Evolutionary conservation across 2,888 invertebrate species (phyloP), one percentile per base, ranked within the genome.

Genomic region (Rhimphoctona megacephalus): DNA sequence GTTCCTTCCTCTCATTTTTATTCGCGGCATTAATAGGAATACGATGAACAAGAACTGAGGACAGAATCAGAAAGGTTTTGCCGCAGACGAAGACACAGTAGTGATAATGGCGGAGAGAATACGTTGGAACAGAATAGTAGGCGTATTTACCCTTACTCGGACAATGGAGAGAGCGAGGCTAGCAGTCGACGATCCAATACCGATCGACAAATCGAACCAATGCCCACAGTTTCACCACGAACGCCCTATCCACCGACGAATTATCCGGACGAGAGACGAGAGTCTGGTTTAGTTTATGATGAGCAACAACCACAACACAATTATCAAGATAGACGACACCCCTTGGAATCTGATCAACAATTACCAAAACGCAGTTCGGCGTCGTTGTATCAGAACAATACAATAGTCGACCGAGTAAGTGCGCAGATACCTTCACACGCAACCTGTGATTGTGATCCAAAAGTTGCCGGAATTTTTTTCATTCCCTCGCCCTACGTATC

Each of bases 161-260:
- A 92, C 64, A 92, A 93, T 74, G 93, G 92, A 46, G 93, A 94
- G 64, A 90, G 80, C 89, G 91, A 90, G 81, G 87, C 81, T 89
- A 89, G 74, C 69, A 89, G 8, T 90, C 88, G 83, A 78, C 89
- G 83, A 89, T 89, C 84, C 52, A 78, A 46, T n/a, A 57, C 52
- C 1, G 77, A 91, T 88, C 69, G 89, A 85, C 82, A 88, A 86
- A 57, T 70, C 73, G 73, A 85, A 89, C 61, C 92, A 88, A 78
- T 90, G 90, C 69, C 89, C 57, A 81, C 90, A 25, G 87, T 90
- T 17, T 91, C 93, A 7, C 93, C 93, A 17, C 90, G 93, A 36
- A 89, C 91, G 19, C 91, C 91, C 25, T 92, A 92, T 85, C 88
- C 91, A 39, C 79, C 88, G 17, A 87, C 87, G 14, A 93, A 93